Conservation (phyloP, 2,888 invertebrate species). For the Dichetophora obliterata region DNA sequence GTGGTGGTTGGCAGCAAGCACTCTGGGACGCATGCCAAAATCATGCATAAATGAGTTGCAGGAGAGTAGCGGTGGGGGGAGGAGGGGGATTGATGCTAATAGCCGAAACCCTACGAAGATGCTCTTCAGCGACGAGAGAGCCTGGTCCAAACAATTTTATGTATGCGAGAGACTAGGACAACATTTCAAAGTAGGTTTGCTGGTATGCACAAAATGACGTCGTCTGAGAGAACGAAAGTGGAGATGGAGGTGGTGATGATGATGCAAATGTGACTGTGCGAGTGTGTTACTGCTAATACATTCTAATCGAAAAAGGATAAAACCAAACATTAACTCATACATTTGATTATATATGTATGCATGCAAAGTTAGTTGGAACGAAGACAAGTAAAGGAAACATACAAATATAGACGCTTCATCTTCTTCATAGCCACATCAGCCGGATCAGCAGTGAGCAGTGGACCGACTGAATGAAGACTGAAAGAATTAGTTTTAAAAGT, state of each 20-base stretch:
- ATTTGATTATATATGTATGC: neutral
- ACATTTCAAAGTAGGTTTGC: slow-evolving; percentile 2
- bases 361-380: neutral
- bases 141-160: neutral
- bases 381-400: neutral
- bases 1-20: slow-evolving; percentile 10
- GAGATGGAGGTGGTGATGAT: neutral
- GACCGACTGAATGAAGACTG: neutral
- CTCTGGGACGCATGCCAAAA: neutral
- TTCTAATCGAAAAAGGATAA: slow-evolving; percentile 32
- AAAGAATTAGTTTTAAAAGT: slow-evolving; percentile 35
- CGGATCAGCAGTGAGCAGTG: neutral
- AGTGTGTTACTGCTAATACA: slow-evolving; percentile 18
- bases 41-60: neutral
- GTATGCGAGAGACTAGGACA: slow-evolving; percentile 18
- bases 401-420: neutral
- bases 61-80: neutral
- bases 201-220: neutral
- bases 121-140: neutral
- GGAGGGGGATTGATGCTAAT: neutral
- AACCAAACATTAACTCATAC: slow-evolving; percentile 7
- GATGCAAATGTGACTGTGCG: neutral
- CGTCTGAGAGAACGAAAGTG: neutral
- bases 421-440: neutral
- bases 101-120: neutral